These are phyloP conservation scores for Dasypogon diadema DNA, from an alignment of 2,888 invertebrate species.

Conservation along the genomic window DNA sequence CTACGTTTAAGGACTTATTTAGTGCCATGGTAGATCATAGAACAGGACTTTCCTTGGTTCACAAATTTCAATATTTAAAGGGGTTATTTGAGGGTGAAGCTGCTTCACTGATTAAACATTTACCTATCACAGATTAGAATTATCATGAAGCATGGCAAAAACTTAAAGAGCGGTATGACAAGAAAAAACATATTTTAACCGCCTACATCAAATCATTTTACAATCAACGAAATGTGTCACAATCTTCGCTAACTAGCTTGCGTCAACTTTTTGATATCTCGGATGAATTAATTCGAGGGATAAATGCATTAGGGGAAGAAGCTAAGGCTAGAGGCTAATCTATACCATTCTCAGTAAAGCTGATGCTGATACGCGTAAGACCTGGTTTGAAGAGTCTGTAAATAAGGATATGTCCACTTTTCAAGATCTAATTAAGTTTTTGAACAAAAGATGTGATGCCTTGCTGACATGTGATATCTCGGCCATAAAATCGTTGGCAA, in stretches of 20 bases:
- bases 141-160: background rate
- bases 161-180: background rate
- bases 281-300: constrained; percentile 11
- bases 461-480: background rate
- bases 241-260: background rate
- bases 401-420: background rate
- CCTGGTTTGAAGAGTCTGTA: background rate
- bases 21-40: background rate
- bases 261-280: background rate
- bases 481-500: background rate
- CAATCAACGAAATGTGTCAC: background rate
- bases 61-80: constrained; percentile 25
- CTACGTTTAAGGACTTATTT: constrained; percentile 8
- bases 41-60: background rate
- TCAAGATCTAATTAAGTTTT: background rate
- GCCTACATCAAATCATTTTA: background rate
- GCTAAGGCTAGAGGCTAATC: constrained; percentile 13
- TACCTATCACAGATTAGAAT: background rate
- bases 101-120: background rate
- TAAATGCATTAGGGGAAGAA: background rate
- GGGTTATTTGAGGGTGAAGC: background rate
- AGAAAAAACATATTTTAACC: constrained; percentile 11
- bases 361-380: background rate
- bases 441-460: constrained; percentile 10
- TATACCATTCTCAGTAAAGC: background rate